Evolutionary conservation across 2,113 vertebrate species (phyloP).

Genomic region (Hippocampus guttulatus): DNA sequence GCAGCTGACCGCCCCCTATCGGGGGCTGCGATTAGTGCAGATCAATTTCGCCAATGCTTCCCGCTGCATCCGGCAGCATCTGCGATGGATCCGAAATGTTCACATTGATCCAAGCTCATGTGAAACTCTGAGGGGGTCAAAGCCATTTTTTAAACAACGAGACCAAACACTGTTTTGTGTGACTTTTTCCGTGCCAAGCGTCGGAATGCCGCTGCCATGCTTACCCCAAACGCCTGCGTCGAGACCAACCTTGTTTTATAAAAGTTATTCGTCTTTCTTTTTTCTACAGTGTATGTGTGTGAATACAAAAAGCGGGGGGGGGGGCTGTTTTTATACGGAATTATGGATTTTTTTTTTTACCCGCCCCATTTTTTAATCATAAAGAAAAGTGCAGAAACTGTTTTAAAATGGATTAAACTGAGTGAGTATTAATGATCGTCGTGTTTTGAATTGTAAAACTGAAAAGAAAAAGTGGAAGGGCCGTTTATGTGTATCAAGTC

Average conservation of each 20-base stretch:
- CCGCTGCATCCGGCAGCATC: slow-evolving; percentile 46
- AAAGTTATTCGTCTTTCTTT: slow-evolving; percentile 33
- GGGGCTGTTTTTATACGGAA: slow-evolving; percentile 51
- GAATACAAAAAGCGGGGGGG: not conserved
- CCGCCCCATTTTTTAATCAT: slow-evolving; percentile 14
- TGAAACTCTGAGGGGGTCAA: slow-evolving; percentile 31
- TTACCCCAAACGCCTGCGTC: slow-evolving; percentile 55
- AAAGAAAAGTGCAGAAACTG: not conserved
- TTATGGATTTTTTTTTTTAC: slow-evolving; percentile 19
- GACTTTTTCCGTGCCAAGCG: slow-evolving; percentile 68
- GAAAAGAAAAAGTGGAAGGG: slow-evolving; percentile 37
- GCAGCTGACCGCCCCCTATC: slow-evolving; percentile 59
- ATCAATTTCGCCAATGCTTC: slow-evolving; percentile 15
- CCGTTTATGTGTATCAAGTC: slow-evolving; percentile 67
- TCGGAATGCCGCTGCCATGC: slow-evolving; percentile 69
- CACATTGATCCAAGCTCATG: slow-evolving; percentile 25
- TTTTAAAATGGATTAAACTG: slow-evolving; percentile 30
- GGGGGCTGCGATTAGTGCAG: slow-evolving; percentile 23
- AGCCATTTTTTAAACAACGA: slow-evolving; percentile 55
- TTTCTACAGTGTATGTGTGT: slow-evolving; percentile 11
- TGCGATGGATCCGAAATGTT: slow-evolving; percentile 49
- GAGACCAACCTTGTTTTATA: slow-evolving; percentile 60
- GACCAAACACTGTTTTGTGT: slow-evolving; percentile 75
- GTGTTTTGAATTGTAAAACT: slow-evolving; percentile 61
- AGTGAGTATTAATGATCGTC: slow-evolving; percentile 48